These are phyloP conservation scores for Ardeotis arabs DNA, from an alignment of 2,113 vertebrate species.

Conservation along the genomic window DNA sequence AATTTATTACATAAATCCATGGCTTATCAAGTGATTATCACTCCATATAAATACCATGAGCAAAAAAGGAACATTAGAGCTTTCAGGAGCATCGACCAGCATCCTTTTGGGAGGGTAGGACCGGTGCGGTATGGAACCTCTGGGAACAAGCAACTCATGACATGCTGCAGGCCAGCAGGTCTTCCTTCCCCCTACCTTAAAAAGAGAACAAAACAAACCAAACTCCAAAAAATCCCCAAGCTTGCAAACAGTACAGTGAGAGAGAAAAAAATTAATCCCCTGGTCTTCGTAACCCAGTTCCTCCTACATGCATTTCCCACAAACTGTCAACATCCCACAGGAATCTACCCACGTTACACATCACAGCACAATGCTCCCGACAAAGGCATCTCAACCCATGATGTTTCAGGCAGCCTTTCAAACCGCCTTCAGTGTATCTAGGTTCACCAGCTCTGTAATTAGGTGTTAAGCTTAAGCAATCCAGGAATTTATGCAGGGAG, in stretches of 20 bases:
- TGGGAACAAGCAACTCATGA: slow-evolving; percentile 20
- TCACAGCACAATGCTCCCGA: slow-evolving; percentile 68
- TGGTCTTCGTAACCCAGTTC: slow-evolving; percentile 68
- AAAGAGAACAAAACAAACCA: neutral
- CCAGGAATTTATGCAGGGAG: slow-evolving; percentile 9
- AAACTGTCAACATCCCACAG: slow-evolving; percentile 75
- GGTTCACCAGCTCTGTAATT: slow-evolving; percentile 70
- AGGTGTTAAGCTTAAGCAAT: slow-evolving; percentile 50
- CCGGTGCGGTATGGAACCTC: neutral
- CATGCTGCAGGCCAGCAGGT: neutral
- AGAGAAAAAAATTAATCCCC: neutral
- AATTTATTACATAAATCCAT: slow-evolving; percentile 48
- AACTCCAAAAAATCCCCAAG: neutral
- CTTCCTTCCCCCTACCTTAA: neutral
- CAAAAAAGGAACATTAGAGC: neutral
- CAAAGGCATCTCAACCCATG: slow-evolving; percentile 65
- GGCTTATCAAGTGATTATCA: slow-evolving; percentile 14
- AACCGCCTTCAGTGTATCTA: slow-evolving; percentile 54
- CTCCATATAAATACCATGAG: neutral
- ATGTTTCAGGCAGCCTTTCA: slow-evolving; percentile 65
- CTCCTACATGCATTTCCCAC: slow-evolving; percentile 68
- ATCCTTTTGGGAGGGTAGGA: neutral
- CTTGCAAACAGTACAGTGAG: slow-evolving; percentile 32
- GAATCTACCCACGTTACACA: slow-evolving; percentile 71
- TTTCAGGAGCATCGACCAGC: neutral